These are phyloP conservation scores for Holotrichia oblita DNA, from an alignment of 1,140 invertebrate genomes.

Conservation along the genomic window DNA sequence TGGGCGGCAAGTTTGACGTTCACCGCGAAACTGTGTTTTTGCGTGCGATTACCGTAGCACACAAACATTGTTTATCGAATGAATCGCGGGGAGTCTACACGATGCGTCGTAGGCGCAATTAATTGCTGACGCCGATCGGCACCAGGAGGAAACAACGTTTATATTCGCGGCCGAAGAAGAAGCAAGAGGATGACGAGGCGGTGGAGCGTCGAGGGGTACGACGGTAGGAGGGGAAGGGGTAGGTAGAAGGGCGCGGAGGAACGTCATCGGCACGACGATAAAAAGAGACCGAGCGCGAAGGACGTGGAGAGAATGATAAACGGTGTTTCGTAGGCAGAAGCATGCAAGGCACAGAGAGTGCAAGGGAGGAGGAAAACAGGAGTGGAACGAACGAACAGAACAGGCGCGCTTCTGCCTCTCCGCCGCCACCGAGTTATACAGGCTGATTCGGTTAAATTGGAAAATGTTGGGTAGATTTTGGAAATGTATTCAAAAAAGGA, in stretches of 20 bases:
- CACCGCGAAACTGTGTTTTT: slow-evolving; percentile 8
- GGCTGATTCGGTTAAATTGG: too few relatives aligned
- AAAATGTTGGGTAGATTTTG: too few relatives aligned
- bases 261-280: slow-evolving; percentile 2
- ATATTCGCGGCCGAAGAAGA: slow-evolving; percentile 26
- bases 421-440: background rate
- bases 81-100: slow-evolving; percentile 25
- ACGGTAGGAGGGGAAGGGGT: too few relatives aligned
- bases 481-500: too few relatives aligned
- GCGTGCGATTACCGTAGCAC: slow-evolving; percentile 20
- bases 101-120: slow-evolving; percentile 25
- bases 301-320: slow-evolving; percentile 35
- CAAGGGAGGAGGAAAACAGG: slow-evolving; percentile 32
- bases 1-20: background rate
- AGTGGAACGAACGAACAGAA: slow-evolving; percentile 18
- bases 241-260: background rate
- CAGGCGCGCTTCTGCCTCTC: slow-evolving; percentile 30
- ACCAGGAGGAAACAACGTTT: slow-evolving; percentile 29
- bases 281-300: slow-evolving; percentile 17
- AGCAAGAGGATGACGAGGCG: background rate
- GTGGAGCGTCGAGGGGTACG: background rate
- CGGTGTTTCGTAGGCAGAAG: slow-evolving; percentile 34
- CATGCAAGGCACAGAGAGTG: slow-evolving; percentile 17
- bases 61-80: slow-evolving; percentile 29
- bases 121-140: slow-evolving; percentile 29